Evolutionary conservation across 1,140 invertebrate genomes (phyloP).

Genomic region (Psix sp.): DNA sequence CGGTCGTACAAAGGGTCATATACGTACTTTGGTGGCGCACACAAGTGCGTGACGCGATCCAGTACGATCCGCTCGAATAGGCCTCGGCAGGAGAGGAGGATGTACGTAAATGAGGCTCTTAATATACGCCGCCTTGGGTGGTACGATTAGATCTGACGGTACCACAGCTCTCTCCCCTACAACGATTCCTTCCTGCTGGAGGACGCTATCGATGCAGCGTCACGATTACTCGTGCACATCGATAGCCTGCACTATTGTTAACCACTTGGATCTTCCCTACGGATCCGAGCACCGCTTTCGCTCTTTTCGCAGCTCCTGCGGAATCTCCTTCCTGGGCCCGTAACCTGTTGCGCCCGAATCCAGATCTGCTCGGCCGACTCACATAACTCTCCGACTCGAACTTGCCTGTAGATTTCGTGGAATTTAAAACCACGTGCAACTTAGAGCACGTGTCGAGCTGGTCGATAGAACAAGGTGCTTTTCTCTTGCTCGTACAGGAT

Average conservation of each 20-base stretch:
- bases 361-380: no score
- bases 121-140: conserved; percentile 78
- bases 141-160: conserved; percentile 74
- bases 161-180: conserved; percentile 69
- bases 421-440: no score
- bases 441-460: no score
- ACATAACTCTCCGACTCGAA: no score
- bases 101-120: conserved; percentile 74
- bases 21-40: conserved; percentile 49
- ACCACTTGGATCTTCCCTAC: conserved; percentile 28
- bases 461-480: no score
- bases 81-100: conserved; percentile 67
- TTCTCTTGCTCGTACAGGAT: no score
- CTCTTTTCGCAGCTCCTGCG: conserved; percentile 27
- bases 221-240: conserved; percentile 64
- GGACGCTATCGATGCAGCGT: conserved; percentile 62
- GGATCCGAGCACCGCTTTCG: conserved; percentile 8
- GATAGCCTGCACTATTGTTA: conserved; percentile 65
- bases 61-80: conserved; percentile 47
- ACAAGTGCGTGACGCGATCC: conserved; percentile 34
- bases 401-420: conserved; percentile 15
- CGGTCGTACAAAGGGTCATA: conserved; percentile 36
- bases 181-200: conserved; percentile 75
- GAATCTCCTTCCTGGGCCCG: conserved; percentile 15
- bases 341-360: conserved; percentile 35